Base-by-base conservation (phyloP, 2,113 vertebrate genomes). In the Cyprinodon variegatus region DNA sequence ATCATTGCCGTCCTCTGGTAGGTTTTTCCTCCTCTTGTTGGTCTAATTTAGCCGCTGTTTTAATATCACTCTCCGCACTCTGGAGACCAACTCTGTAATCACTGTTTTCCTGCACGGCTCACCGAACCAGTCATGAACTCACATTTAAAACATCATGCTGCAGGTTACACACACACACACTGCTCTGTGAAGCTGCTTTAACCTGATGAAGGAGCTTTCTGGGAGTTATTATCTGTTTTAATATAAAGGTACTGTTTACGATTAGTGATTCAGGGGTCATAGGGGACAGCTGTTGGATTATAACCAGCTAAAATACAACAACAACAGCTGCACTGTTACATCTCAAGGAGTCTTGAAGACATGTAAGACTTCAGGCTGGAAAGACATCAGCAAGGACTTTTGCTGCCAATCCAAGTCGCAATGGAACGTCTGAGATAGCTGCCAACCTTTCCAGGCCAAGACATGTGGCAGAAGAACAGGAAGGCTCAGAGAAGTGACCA, bases 41-140 rank as follows among this genome's bases (percentile, higher is more conserved):
- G 69, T 43, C 89, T 93, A 90, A 93, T 92, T 89, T 86, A 92
- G 85, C 90, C 83, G 90, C 93, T 86, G 70, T 78, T 90, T 90
- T 92, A 87, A 90, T 91, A 90, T 93, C 39, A 89, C 87, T 81
- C 69, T 59, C 38, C 7, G 53, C 67, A 65, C 89, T 78, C 87
- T 57, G 3, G 77, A 82, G 90, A 87, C 61, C 62, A n/a, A 43
- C 74, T 0, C 43, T 38, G 65, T 90, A 87, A 91, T 88, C 72
- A 78, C 81, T 78, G 90, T 91, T 91, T 92, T 92, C 85, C 83
- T 81, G 40, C 87, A 84, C 74, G 20, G 80, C 81, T 88, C 86
- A 88, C 85, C 66, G 72, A 66, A 70, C 85, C 86, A 61, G 72
- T 72, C 39, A 36, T 78, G 75, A 86, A 88, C 89, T 71, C 84